These are phyloP conservation scores for Sebastes vulpes DNA, from an alignment of 2,797 vertebrate genomes.

Conservation along the genomic window DNA sequence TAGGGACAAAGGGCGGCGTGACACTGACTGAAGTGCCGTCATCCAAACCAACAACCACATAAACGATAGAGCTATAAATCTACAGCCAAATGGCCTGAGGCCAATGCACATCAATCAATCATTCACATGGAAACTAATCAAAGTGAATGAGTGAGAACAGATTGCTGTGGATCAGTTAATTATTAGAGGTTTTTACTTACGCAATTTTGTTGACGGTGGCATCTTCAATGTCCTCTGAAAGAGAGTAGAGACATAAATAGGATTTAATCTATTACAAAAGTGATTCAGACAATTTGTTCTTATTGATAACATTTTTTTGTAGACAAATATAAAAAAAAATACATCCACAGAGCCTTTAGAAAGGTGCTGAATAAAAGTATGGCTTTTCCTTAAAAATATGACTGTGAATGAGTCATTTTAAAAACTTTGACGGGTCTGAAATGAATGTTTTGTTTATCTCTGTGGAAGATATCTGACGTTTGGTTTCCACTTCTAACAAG, in stretches of 20 bases:
- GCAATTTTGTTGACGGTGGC: conserved; percentile 97
- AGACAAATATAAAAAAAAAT: too few species aligned
- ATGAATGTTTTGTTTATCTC: too few species aligned
- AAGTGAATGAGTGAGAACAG: conserved; percentile 8
- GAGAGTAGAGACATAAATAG: conserved; percentile 10
- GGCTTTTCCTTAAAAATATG: too few species aligned
- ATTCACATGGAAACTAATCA: conserved; percentile 25
- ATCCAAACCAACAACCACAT: background rate
- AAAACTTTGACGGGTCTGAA: too few species aligned
- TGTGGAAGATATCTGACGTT: too few species aligned
- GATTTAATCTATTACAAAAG: background rate
- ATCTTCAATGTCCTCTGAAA: conserved; percentile 93
- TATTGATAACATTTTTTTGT: background rate
- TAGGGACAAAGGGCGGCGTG: conserved; percentile 70
- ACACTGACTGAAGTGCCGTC: background rate
- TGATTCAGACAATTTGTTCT: background rate
- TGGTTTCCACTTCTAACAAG: too few species aligned
- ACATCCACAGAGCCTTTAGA: too few species aligned
- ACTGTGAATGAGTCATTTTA: too few species aligned
- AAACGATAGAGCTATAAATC: conserved; percentile 38
- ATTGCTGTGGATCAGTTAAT: conserved; percentile 41
- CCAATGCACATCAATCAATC: conserved; percentile 7
- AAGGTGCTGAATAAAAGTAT: too few species aligned
- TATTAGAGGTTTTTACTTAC: conserved; percentile 86
- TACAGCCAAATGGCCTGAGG: background rate